Evolutionary conservation across 2,113 vertebrate genomes (phyloP), one percentile per base, ranked within the genome.

Genomic region (Microcebus griseorufus): DNA sequence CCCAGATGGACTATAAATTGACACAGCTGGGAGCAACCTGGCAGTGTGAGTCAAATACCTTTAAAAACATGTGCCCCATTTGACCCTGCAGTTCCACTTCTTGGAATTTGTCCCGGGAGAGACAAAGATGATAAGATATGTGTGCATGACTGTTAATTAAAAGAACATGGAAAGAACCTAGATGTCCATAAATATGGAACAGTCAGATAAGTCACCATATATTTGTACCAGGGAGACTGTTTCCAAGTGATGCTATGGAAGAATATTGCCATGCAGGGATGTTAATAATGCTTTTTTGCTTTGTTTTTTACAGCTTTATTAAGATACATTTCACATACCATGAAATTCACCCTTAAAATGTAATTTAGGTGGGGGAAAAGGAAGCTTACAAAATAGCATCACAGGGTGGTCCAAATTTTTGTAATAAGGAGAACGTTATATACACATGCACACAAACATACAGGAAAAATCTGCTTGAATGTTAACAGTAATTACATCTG

Each of bases 331-430:
- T 92, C n/a, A 55, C 22, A 48, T 70, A 58, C 62, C 67, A 34
- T 70, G 5, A 80, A 83, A 45, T 65, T 65, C 17, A 76, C 53
- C 34, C 45, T 64, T 45, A 64, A 64, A n/a, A 34, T 76, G 6
- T 76, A 73, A 84, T 88, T 92, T 84, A 93, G 75, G 42, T 85
- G 67, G 37, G 88, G 88, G 69, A 81, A 94, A 95, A 79, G 34
- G 32, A 95, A 60, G n/a, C 60, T 85, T 39, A 65, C n/a, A 83
- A 58, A 95, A 48, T 83, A 78, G 23, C 29, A 53, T 72, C 25
- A 34, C 27, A 75, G 29, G 45, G 9, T 80, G 29, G 55, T 93
- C 53, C 72, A 53, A 27, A 45, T 60, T 72, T 80, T 84, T 75
- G 39, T 76, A 67, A 42, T 90, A 79, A 72, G 64, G 23, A 60